These are phyloP conservation scores for Glossosoma conforme DNA, from an alignment of 1,140 invertebrate genomes.

Conservation along the genomic window DNA sequence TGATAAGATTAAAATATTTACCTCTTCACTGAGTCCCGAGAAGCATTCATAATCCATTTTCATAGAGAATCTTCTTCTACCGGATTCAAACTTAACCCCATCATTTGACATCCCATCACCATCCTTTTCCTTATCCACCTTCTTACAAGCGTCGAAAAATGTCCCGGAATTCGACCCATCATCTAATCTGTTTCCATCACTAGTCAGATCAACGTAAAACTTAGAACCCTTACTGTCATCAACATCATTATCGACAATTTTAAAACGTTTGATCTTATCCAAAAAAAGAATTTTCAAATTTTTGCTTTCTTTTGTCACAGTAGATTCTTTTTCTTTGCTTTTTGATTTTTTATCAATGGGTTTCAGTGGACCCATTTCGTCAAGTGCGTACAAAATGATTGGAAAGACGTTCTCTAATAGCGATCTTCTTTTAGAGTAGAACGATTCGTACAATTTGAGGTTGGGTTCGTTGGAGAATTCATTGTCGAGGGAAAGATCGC, in stretches of 20 bases:
- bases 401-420: constrained; percentile 41
- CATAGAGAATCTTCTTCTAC: background rate
- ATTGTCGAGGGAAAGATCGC: constrained; percentile 41
- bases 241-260: constrained; percentile 2
- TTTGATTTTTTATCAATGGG: background rate
- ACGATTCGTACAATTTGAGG: constrained; percentile 38
- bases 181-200: background rate
- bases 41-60: constrained; percentile 2
- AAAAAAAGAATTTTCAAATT: constrained; percentile 7
- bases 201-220: constrained; percentile 10
- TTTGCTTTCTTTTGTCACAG: background rate
- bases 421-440: constrained; percentile 39
- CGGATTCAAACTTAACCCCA: background rate
- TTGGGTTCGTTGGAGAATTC: constrained; percentile 36
- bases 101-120: background rate
- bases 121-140: background rate
- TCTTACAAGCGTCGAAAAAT: constrained; percentile 3
- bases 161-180: constrained; percentile 1
- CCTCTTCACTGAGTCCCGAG: constrained; percentile 26
- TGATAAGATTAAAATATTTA: constrained; percentile 7
- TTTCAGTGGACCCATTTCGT: constrained; percentile 33
- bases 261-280: constrained; percentile 3
- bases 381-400: constrained; percentile 42
- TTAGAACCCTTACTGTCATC: constrained; percentile 4
- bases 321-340: background rate